Base-by-base conservation (phyloP, 2,113 vertebrate genomes). In the Engraulis encrasicolus region DNA sequence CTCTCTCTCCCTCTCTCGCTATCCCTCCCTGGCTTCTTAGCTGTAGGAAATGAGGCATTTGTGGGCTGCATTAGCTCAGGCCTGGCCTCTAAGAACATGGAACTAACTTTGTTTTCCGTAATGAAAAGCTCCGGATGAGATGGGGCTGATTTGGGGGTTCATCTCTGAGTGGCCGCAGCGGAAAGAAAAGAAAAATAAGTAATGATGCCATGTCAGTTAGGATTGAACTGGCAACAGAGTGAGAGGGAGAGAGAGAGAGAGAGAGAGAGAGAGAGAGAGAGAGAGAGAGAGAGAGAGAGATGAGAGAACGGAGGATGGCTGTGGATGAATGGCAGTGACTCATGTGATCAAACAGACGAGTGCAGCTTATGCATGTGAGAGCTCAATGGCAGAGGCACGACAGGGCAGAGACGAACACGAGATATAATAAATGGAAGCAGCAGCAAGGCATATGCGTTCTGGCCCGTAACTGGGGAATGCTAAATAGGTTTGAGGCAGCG, bases 11-110 rank as follows among this genome's bases (percentile, higher is more conserved):
- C 58, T 27, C n/a, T 66, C 23, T 66, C 54, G n/a, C 12, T 61
- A 19, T 61, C 27, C 12, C 54, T 61, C 11, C 31, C 31, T 66
- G 58, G 27, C 58, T 14, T 66, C 58, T 66, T 66, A 11, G 27
- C 54, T 61, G 20, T 27, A 66, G 58, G 58, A 66, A 66, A 66
- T 31, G 7, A 66, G 23, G 58, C 9, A 31, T 66, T 66, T 66
- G 5, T 66, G 58, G 58, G 58, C n/a, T 23, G 27, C 58, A 31
- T 66, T 66, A 66, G 58, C 23, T 66, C 9, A 7, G 27, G 58
- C n/a, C 58, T 31, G 58, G 31, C 58, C 58, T 66, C 58, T 66
- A 66, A 66, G 58, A 66, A 66, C 58, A 66, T 27, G 58, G 58
- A 66, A 27, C 58, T 66, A 31, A 66, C 58, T 66, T 66, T 66